Conservation (phyloP, 64 coral and sea anemone species). For the Actinia equina region DNA sequence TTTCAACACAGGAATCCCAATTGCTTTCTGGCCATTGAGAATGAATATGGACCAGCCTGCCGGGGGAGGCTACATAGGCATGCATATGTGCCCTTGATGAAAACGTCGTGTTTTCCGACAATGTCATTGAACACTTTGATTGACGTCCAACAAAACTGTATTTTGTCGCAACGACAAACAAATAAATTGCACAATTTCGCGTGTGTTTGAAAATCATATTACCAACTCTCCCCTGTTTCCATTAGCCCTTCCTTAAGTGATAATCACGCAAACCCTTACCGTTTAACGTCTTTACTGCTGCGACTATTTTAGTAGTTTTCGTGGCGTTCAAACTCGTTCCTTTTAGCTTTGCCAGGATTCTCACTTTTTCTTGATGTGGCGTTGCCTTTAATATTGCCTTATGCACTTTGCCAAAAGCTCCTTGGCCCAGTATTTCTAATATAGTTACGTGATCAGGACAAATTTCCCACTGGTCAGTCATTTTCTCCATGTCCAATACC, state of each 20-base stretch:
- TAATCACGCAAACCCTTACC: background rate
- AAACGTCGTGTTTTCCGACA: no score
- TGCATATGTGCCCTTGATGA: no score
- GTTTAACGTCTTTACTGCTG: conserved; percentile 1
- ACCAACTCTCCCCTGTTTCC: no score
- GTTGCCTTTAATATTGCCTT: conserved; percentile 5
- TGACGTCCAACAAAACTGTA: no score
- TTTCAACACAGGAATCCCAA: no score
- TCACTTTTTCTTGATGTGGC: background rate
- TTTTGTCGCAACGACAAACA: no score
- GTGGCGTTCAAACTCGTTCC: background rate
- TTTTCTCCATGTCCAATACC: background rate
- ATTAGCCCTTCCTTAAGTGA: background rate
- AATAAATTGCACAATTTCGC: no score
- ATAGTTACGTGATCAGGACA: background rate
- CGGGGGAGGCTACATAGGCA: no score
- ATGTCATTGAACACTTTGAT: no score
- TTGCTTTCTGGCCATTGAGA: no score
- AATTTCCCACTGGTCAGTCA: conserved; percentile 38
- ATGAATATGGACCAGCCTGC: no score
- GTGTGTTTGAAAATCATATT: no score
- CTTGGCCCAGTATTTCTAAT: conserved; percentile 31
- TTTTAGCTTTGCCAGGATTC: background rate
- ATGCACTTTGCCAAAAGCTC: conserved; percentile 54
- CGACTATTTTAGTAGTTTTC: background rate